These are phyloP conservation scores for Panagrolaimus sp. DNA, from an alignment of 1,140 invertebrate genomes.

Conservation along the genomic window DNA sequence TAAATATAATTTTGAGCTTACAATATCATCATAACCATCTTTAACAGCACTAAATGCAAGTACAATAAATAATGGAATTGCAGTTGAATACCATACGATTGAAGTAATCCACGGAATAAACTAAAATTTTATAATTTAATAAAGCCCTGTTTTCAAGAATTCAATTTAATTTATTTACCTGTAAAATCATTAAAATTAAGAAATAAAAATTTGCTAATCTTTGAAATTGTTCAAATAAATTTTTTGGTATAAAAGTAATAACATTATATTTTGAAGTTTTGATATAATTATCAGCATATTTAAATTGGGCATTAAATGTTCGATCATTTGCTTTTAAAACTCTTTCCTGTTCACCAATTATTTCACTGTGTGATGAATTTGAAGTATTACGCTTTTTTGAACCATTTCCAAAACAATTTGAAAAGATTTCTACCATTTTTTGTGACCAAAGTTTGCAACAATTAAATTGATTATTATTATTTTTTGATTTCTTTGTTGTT, in stretches of 20 bases:
- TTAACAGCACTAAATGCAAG: slow-evolving; percentile 88
- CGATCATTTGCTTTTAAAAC: slow-evolving; percentile 90
- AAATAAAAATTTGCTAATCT: slow-evolving; percentile 95
- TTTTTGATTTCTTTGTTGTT: slow-evolving; percentile 1
- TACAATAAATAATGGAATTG: slow-evolving; percentile 90
- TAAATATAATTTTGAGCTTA: slow-evolving; percentile 38
- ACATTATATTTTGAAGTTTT: slow-evolving; percentile 95
- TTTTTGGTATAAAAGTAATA: slow-evolving; percentile 86
- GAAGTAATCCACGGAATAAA: slow-evolving; percentile 94
- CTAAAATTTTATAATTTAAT: slow-evolving; percentile 63
- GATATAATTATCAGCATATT: slow-evolving; percentile 98
- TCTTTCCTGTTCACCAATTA: slow-evolving; percentile 60
- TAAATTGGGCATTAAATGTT: slow-evolving; percentile 86
- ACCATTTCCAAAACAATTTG: slow-evolving; percentile 5
- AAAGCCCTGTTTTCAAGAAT: no score
- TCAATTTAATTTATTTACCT: slow-evolving; percentile 54
- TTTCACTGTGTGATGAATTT: neutral
- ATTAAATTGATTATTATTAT: neutral
- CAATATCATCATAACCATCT: slow-evolving; percentile 94
- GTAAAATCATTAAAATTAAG: slow-evolving; percentile 75
- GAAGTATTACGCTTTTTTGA: neutral
- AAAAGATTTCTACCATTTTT: slow-evolving; percentile 13
- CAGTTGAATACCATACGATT: slow-evolving; percentile 90
- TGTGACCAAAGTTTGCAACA: neutral
- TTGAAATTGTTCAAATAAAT: slow-evolving; percentile 93